phyloP scores from a whole-genome alignment of 2,797 vertebrate species.

The Megaceryle alcyon region DNA sequence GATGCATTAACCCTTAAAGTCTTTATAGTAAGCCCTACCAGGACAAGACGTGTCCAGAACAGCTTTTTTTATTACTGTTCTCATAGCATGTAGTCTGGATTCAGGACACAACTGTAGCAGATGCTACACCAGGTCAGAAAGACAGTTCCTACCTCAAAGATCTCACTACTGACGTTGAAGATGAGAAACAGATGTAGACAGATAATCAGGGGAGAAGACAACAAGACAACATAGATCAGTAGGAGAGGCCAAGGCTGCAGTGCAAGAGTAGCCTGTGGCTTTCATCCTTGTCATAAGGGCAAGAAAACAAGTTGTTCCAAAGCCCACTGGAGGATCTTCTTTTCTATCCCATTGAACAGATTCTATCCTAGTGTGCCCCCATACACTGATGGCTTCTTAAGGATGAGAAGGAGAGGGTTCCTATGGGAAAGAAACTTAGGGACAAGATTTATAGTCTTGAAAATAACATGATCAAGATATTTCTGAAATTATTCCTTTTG shows the following conservation, averaged over 20 bases:
- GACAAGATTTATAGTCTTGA: neutral
- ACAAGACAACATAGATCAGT: neutral
- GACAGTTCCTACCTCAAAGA: neutral
- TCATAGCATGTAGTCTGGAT: neutral
- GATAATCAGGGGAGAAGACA: neutral
- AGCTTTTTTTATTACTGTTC: neutral
- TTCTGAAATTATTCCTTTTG: neutral
- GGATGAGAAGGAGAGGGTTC: neutral
- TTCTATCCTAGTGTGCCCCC: neutral
- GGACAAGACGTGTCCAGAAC: neutral
- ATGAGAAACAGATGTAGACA: neutral
- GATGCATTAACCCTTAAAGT: neutral
- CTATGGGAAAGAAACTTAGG: neutral
- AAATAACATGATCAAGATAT: neutral
- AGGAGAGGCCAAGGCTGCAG: neutral
- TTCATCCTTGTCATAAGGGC: neutral
- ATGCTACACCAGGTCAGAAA: neutral
- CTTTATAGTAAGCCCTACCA: neutral
- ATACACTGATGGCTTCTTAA: neutral
- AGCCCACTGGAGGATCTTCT: neutral
- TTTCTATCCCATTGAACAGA: neutral
- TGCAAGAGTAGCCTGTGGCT: neutral
- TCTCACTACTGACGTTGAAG: rapidly evolving
- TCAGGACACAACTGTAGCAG: neutral
- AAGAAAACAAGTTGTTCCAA: neutral